phyloP scores from a whole-genome alignment of 1,140 invertebrate genomes.

The Drosophila azteca region DNA sequence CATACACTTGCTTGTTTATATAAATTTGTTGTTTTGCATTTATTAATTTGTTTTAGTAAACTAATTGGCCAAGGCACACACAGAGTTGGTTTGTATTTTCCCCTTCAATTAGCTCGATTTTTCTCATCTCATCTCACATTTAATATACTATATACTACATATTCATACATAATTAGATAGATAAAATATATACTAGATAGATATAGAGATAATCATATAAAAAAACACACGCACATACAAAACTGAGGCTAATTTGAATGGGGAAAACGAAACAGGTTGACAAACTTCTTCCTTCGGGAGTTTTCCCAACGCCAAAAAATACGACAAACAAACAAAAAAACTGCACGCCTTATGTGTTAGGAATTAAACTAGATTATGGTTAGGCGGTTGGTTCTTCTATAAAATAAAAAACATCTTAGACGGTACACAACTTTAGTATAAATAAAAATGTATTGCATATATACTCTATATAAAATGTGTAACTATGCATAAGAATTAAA shows the following conservation, averaged over 20 bases:
- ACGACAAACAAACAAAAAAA: constrained; percentile 62
- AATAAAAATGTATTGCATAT: constrained; percentile 71
- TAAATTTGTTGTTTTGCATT: constrained; percentile 66
- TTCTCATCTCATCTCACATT: constrained; percentile 34
- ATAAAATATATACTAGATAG: not conserved
- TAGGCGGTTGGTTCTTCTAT: constrained; percentile 60
- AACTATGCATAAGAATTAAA: constrained; percentile 21
- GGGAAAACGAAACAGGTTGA: constrained; percentile 42
- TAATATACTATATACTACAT: constrained; percentile 27
- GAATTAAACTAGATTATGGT: constrained; percentile 77
- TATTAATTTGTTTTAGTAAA: constrained; percentile 78
- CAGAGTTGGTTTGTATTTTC: constrained; percentile 48
- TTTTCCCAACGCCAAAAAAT: constrained; percentile 55
- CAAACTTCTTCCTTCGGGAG: not conserved
- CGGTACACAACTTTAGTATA: constrained; percentile 54
- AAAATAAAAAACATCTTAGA: constrained; percentile 79
- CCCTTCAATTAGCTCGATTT: constrained; percentile 35
- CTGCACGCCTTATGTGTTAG: constrained; percentile 46
- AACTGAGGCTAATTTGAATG: constrained; percentile 46
- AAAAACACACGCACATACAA: constrained; percentile 46
- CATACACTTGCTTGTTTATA: constrained; percentile 16
- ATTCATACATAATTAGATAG: constrained; percentile 6
- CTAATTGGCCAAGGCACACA: constrained; percentile 75
- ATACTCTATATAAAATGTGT: constrained; percentile 27
- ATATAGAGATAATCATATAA: constrained; percentile 32